A percentile compares a stretch with the other conserved stretches of the same genome.
Evolutionary conservation across 64 coral and sea anemone genomes (phyloP).

Genomic region (Trachythela sp.): DNA sequence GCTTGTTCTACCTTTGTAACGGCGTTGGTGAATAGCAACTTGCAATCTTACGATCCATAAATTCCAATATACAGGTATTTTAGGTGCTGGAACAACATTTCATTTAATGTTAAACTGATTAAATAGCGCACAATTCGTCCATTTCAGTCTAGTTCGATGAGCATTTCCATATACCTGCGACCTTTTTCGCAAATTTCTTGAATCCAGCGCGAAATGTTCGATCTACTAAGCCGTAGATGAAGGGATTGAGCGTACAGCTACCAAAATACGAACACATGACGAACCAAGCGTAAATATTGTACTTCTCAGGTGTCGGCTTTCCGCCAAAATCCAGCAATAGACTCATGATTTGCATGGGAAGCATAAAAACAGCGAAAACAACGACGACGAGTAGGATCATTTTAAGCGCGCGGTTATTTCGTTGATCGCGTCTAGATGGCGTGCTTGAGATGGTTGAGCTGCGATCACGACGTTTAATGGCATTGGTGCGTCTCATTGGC

Average conservation of each 20-base stretch:
- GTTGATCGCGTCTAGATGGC: background rate
- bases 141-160: background rate
- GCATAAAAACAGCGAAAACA: background rate
- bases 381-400: slow-evolving; percentile 2
- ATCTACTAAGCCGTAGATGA: background rate
- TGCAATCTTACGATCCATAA: no score
- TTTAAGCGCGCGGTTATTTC: background rate
- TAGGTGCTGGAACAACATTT: no score
- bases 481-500: background rate
- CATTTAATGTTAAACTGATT: no score
- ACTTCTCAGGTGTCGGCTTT: background rate
- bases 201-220: background rate
- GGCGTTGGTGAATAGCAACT: no score
- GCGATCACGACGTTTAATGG: background rate
- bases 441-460: background rate
- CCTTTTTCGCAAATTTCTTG: background rate
- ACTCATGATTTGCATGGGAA: slow-evolving; percentile 25
- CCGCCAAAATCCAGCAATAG: background rate
- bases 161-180: background rate
- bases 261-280: slow-evolving; percentile 13
- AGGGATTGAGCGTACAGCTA: background rate
- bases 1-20: no score
- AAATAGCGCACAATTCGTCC: background rate
- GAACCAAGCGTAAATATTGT: background rate
- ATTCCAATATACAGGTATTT: no score